These are phyloP conservation scores for Leucoraja erinaceus DNA, from an alignment of 2,113 vertebrate species.

Conservation along the genomic window DNA sequence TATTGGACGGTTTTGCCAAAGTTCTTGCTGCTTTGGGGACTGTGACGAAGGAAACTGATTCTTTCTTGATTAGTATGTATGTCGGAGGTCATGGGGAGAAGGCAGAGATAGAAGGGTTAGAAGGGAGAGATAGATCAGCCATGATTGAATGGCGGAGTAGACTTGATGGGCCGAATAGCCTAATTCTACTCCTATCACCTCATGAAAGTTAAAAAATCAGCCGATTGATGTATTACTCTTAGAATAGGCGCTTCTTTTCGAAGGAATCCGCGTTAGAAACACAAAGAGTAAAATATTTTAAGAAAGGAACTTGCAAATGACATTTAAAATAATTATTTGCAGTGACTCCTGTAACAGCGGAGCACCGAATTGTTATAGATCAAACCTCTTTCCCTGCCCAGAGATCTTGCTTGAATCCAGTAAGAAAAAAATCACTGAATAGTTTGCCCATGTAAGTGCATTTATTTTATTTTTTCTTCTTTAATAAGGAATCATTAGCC, in stretches of 20 bases:
- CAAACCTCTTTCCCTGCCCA: neutral
- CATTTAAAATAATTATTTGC: conserved; percentile 6
- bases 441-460: neutral
- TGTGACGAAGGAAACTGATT: neutral
- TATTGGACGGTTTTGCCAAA: no score
- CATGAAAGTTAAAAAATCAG: neutral
- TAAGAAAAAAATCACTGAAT: neutral
- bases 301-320: neutral
- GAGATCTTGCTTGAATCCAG: neutral
- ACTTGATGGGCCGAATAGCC: no score
- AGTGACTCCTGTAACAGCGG: neutral
- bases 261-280: neutral
- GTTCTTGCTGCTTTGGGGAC: neutral
- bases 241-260: neutral
- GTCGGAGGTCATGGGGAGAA: no score
- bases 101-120: no score
- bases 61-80: no score
- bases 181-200: no score
- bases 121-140: no score
- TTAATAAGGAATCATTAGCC: conserved; percentile 12
- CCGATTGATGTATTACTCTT: neutral
- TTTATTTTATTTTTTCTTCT: neutral
- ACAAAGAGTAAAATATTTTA: neutral
- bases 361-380: neutral
- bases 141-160: no score